phyloP scores from a whole-genome alignment of 2,888 invertebrate species.

The Dolomedes plantarius region DNA sequence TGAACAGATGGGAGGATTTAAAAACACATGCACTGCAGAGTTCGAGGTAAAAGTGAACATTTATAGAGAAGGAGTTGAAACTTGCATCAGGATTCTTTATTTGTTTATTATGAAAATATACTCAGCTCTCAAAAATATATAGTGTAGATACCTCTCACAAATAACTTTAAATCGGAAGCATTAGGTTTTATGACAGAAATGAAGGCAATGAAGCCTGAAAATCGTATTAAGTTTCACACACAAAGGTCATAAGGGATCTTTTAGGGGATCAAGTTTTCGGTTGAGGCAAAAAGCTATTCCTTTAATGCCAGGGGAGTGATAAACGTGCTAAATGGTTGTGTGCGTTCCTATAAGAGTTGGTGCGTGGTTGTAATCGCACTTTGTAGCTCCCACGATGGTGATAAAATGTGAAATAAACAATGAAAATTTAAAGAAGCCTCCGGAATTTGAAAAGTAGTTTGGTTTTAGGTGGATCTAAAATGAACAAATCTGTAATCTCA shows the following conservation, averaged over 20 bases:
- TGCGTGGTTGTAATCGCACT: conserved; percentile 56
- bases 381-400: conserved; percentile 57
- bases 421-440: conserved; percentile 52
- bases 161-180: conserved; percentile 65
- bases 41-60: no score
- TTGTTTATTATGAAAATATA: conserved; percentile 32
- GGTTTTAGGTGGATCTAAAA: no score
- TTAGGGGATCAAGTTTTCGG: conserved; percentile 46
- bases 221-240: conserved; percentile 57
- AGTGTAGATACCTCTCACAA: conserved; percentile 38
- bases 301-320: conserved; percentile 21
- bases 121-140: conserved; percentile 53
- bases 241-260: conserved; percentile 51
- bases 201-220: conserved; percentile 64
- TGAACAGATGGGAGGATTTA: no score
- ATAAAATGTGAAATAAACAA: conserved; percentile 43
- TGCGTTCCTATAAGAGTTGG: conserved; percentile 31
- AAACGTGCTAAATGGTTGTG: conserved; percentile 52
- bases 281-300: conserved; percentile 59
- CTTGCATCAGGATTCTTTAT: no score
- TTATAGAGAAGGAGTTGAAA: no score
- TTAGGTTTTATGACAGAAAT: conserved; percentile 69
- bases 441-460: conserved; percentile 40
- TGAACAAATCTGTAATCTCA: no score
- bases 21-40: no score